Percentiles rank a stretch among this genome's conserved stretches.
Evolutionary conservation across 1,140 invertebrate genomes (phyloP).

Genomic region (Saccostrea echinata): DNA sequence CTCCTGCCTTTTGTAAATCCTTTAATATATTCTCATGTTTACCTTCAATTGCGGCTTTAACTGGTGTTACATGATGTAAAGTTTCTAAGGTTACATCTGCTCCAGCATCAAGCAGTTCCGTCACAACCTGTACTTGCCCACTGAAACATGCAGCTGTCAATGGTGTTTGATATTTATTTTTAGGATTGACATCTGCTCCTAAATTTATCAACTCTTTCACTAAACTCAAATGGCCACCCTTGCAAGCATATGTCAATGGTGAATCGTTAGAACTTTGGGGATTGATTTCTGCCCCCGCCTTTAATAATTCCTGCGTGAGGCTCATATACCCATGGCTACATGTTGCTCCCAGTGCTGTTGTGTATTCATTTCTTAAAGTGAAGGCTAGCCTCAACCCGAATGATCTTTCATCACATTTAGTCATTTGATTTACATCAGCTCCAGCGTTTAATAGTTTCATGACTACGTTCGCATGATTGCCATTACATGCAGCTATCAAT

Average conservation of each 20-base stretch:
- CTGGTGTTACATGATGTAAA: no score
- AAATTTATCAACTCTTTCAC: not conserved
- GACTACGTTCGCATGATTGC: not conserved
- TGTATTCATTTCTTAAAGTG: not conserved
- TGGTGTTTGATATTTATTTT: not conserved
- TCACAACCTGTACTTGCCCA: not conserved
- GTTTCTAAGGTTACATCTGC: not conserved
- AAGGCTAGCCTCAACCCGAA: no score
- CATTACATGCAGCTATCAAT: not conserved
- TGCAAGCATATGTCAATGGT: not conserved
- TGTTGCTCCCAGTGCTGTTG: not conserved
- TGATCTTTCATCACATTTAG: not conserved
- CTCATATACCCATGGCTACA: not conserved
- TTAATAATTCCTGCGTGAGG: not conserved
- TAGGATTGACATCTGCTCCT: not conserved
- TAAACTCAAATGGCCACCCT: not conserved
- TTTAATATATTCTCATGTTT: no score
- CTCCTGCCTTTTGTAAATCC: no score
- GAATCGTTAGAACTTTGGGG: not conserved
- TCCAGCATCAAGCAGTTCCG: not conserved
- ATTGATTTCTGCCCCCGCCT: not conserved
- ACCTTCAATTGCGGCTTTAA: no score
- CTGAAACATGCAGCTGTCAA: not conserved
- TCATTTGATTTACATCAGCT: not conserved
- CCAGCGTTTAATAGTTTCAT: not conserved